A percentile compares a stretch with the other conserved stretches of the same genome.
Conservation (phyloP, 2,888 invertebrate genomes). For the Hylaea fasciaria region DNA sequence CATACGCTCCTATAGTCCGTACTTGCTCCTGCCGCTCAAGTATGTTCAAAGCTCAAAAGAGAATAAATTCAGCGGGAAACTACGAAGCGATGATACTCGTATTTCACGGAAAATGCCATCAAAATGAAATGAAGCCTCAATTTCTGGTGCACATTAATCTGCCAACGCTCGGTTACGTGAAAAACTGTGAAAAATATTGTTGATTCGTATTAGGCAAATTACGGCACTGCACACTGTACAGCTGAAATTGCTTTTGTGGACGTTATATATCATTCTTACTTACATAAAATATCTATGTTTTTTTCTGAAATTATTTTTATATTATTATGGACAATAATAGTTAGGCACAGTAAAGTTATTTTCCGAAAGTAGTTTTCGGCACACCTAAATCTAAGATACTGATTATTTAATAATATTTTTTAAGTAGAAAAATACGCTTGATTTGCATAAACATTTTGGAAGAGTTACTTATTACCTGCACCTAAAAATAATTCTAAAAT, state of each 20-base stretch:
- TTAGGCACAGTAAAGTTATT: too few relatives aligned
- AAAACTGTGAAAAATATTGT: slow-evolving; percentile 30
- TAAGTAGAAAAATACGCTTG: too few relatives aligned
- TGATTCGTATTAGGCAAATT: slow-evolving; percentile 28
- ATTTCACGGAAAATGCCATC: slow-evolving; percentile 20
- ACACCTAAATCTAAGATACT: too few relatives aligned
- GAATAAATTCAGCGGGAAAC: slow-evolving; percentile 12
- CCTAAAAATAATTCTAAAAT: too few relatives aligned
- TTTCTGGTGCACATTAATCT: slow-evolving; percentile 30
- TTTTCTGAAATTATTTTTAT: too few relatives aligned
- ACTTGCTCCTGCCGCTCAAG: not conserved
- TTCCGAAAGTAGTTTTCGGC: too few relatives aligned
- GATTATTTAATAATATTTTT: too few relatives aligned
- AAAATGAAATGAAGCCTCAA: slow-evolving; percentile 28
- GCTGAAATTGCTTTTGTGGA: slow-evolving; percentile 7
- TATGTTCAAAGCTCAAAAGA: not conserved
- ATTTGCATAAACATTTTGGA: too few relatives aligned
- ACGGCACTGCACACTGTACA: slow-evolving; percentile 12
- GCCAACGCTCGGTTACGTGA: slow-evolving; percentile 30
- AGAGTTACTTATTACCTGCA: too few relatives aligned
- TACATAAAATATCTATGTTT: not conserved
- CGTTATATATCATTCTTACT: not conserved
- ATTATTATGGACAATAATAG: too few relatives aligned
- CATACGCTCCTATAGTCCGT: too few relatives aligned
- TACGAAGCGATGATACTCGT: slow-evolving; percentile 14